Conservation (phyloP, 2,888 invertebrate species). For the Petrophora chlorosata region DNA sequence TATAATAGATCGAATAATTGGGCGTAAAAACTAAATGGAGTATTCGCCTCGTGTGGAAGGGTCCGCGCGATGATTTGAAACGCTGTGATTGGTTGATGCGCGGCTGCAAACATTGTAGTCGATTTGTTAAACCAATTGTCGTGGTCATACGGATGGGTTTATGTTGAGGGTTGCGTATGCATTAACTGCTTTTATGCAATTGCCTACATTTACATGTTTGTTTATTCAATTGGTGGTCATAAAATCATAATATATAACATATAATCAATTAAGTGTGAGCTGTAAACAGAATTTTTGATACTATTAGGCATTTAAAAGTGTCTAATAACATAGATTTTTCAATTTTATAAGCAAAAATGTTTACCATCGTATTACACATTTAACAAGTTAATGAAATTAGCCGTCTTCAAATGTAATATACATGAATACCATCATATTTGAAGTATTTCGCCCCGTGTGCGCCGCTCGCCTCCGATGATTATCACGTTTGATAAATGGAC, state of each 20-base stretch:
- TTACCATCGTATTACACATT: too few species aligned
- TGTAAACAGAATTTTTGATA: neutral
- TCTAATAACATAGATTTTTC: neutral
- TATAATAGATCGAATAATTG: slow-evolving; percentile 76
- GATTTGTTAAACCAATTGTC: slow-evolving; percentile 28
- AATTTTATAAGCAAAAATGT: too few species aligned
- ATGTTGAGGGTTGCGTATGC: neutral
- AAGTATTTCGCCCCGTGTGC: slow-evolving; percentile 71
- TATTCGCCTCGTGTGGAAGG: slow-evolving; percentile 50
- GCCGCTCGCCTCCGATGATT: slow-evolving; percentile 64
- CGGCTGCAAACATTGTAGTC: slow-evolving; percentile 51
- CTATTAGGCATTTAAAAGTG: neutral
- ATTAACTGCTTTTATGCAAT: too few species aligned
- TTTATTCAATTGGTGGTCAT: neutral
- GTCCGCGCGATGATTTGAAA: slow-evolving; percentile 37
- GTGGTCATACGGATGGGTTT: neutral
- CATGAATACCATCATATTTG: slow-evolving; percentile 62
- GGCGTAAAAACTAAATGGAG: slow-evolving; percentile 67
- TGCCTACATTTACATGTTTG: neutral
- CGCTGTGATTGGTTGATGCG: slow-evolving; percentile 54
- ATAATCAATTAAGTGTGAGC: neutral
- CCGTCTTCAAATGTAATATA: slow-evolving; percentile 48
- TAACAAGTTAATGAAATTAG: slow-evolving; percentile 47
- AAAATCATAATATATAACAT: neutral
- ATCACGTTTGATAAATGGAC: slow-evolving; percentile 80